Base-by-base conservation (phyloP, 2,797 vertebrate genomes). In the Cyprinella venusta region DNA sequence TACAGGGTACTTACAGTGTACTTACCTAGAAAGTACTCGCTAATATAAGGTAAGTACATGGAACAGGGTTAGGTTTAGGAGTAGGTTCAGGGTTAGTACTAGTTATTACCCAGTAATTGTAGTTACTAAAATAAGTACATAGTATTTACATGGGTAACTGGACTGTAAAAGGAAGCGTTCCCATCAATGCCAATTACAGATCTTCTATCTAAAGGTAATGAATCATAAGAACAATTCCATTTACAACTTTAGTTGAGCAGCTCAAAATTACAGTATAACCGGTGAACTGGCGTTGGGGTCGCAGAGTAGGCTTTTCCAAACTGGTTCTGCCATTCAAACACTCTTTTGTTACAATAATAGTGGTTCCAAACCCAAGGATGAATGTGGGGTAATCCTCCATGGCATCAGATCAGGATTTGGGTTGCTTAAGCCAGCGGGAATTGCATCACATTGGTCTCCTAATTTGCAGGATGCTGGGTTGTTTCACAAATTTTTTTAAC, bases 391-490 rank as follows among this genome's bases (percentile, higher is more conserved):
- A 88, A 88, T 89, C 86, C 87, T 86, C 69, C 76, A 79, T 82
- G 82, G 82, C 79, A 85, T 86, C 85, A 86, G 88, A 92, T 36
- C 89, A 91, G 92, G 91, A 93, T 93, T 92, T 93, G 89, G 59
- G 89, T 91, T 89, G 91, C 90, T 85, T 87, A 88, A 86, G 89
- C 89, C 92, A 93, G 90, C 91, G 92, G 92, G 90, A 90, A 75
- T 80, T 68, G 90, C 90, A 91, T 93, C 92, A 93, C 90, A 92
- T 88, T 88, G 85, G 88, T 90, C 91, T 83, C 86, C 86, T 89
- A 90, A 94, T 92, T 91, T 92, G 90, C 91, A 92, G 38, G 59
- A 84, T 86, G 26, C 86, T 91, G 89, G 91, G 82, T 30, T 91
- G 92, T 93, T 90, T 90, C 88, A 89, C 1, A 21, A n/a, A 56